These are phyloP conservation scores for Sprattus sprattus DNA, from an alignment of 2,113 vertebrate genomes.

Conservation along the genomic window DNA sequence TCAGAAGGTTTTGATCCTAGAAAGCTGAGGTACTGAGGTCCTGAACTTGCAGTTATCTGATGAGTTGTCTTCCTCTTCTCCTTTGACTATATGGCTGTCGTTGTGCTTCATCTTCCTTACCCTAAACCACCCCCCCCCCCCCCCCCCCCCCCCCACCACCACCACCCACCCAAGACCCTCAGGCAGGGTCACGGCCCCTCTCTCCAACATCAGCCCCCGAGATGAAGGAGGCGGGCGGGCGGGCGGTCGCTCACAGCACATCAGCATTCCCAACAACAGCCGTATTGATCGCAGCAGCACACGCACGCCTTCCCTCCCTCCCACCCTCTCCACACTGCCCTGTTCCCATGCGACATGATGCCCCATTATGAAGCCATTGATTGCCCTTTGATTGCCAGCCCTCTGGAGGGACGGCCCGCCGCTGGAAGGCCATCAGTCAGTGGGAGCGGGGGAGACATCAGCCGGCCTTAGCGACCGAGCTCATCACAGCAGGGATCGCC, in stretches of 20 bases:
- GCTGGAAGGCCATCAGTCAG: constrained; percentile 28
- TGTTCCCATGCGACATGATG: constrained; percentile 57
- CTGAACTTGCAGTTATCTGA: not conserved
- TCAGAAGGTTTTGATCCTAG: not conserved
- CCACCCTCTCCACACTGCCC: constrained; percentile 54
- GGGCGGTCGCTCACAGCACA: not conserved
- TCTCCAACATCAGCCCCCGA: too few species aligned
- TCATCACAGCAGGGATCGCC: not conserved
- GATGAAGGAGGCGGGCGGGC: too few species aligned
- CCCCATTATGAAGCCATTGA: constrained; percentile 68
- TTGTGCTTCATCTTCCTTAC: not conserved
- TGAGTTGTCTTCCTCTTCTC: not conserved
- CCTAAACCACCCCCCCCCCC: not conserved
- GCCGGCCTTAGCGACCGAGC: not conserved
- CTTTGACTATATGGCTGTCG: not conserved
- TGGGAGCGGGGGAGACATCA: constrained; percentile 20
- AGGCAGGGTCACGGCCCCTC: too few species aligned
- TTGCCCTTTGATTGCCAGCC: constrained; percentile 61
- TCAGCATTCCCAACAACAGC: not conserved
- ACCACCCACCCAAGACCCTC: too few species aligned
- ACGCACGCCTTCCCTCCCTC: not conserved
- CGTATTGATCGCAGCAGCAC: not conserved
- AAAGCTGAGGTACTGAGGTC: not conserved
- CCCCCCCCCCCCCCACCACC: too few species aligned
- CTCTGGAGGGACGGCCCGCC: constrained; percentile 12